These are phyloP conservation scores for Meleagris gallopavo DNA, from an alignment of 2,113 vertebrate species.

Conservation along the genomic window DNA sequence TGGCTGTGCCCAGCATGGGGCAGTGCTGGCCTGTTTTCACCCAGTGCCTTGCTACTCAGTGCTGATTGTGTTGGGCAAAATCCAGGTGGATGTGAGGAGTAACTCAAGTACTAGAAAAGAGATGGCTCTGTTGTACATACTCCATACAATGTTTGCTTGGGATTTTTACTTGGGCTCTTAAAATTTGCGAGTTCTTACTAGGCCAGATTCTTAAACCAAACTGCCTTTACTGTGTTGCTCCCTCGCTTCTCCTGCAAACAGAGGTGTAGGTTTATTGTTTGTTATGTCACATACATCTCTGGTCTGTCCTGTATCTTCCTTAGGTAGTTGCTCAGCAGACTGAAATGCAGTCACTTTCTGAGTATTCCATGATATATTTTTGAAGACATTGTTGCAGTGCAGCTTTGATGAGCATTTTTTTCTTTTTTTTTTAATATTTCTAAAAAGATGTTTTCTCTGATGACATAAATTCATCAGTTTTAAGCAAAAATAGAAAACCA, in stretches of 20 bases:
- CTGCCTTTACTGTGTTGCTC: not conserved
- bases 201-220: not conserved
- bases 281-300: not conserved
- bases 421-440: not conserved
- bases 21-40: not conserved
- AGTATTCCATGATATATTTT: not conserved
- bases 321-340: not conserved
- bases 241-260: not conserved
- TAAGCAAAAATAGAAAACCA: not conserved
- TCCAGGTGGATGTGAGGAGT: not conserved
- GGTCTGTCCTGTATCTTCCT: not conserved
- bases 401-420: not conserved
- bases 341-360: not conserved
- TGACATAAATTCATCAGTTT: not conserved
- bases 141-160: not conserved
- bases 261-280: not conserved
- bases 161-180: not conserved
- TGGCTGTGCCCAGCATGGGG: rapidly evolving
- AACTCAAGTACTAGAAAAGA: not conserved
- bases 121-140: not conserved
- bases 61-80: not conserved
- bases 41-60: not conserved
- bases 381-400: not conserved
- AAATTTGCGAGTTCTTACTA: not conserved
- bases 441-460: not conserved